A percentile compares a stretch with the other conserved stretches of the same genome.
Conservation (phyloP, 2,888 invertebrate genomes). For the Pseudolycoriella hygida region DNA sequence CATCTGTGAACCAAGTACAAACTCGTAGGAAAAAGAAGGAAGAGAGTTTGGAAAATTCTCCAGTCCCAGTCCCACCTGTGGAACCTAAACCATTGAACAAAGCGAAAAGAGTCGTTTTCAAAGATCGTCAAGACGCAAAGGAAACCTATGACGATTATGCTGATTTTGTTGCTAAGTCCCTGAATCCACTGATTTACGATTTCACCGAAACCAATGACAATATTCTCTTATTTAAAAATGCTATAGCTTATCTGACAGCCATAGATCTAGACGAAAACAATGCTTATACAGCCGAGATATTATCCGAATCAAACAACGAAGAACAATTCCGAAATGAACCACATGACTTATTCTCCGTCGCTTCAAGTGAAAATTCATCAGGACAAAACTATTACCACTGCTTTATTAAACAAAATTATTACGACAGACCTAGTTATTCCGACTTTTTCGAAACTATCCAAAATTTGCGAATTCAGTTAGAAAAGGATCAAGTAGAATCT, state of each 20-base stretch:
- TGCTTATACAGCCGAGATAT: background rate
- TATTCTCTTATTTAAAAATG: background rate
- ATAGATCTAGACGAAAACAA: conserved; percentile 3
- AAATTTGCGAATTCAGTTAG: conserved; percentile 4
- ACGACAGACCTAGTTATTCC: conserved; percentile 2
- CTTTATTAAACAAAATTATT: conserved; percentile 8
- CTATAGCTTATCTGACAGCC: conserved; percentile 4
- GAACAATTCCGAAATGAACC: conserved; percentile 1
- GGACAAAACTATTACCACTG: conserved; percentile 7
- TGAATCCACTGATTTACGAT: conserved; percentile 4
- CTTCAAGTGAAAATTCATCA: conserved; percentile 2
- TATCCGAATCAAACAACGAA: conserved; percentile 1
- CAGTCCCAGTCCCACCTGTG: no score
- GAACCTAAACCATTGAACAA: no score
- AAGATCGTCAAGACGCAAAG: background rate
- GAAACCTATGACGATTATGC: conserved; percentile 7
- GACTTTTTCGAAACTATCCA: conserved; percentile 7
- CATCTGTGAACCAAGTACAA: no score
- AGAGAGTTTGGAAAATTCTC: no score
- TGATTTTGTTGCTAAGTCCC: conserved; percentile 6
- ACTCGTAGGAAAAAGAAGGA: no score
- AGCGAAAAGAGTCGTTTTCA: no score
- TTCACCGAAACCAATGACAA: background rate
- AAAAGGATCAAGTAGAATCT: conserved; percentile 3
- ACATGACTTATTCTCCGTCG: conserved; percentile 7